Conservation (phyloP, 2,113 vertebrate species). For the Paradisaea rubra region DNA sequence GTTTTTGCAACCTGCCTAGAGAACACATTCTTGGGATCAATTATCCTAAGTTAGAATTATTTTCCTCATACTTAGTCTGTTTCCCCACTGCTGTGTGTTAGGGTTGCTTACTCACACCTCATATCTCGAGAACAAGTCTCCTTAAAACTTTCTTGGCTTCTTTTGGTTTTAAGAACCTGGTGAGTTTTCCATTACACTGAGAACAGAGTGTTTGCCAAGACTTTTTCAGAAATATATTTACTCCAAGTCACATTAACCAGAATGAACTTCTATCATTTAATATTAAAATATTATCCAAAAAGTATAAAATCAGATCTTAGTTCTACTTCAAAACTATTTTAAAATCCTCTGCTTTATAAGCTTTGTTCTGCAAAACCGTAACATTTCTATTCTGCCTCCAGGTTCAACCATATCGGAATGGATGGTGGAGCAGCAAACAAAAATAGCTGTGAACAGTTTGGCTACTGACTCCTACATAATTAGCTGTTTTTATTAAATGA, state of each 20-base stretch:
- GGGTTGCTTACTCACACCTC: background rate
- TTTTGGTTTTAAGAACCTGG: background rate
- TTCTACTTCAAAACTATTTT: background rate
- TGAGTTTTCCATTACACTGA: background rate
- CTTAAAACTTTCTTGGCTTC: background rate
- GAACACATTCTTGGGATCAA: background rate
- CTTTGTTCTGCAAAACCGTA: background rate
- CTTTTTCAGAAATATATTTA: background rate
- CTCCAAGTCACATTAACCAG: background rate
- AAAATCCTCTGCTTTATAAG: background rate
- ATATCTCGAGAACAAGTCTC: accelerated
- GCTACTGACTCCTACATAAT: background rate
- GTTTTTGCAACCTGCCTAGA: background rate
- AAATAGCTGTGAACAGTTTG: background rate
- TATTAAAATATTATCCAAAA: background rate
- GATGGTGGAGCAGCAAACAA: background rate
- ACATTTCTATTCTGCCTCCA: background rate
- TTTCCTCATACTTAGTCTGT: background rate
- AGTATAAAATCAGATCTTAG: background rate
- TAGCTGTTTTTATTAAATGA: background rate
- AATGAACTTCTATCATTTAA: background rate
- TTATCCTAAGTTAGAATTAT: background rate
- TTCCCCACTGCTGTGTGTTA: background rate
- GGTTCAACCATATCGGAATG: background rate
- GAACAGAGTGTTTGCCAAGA: background rate